phyloP scores from a whole-genome alignment of 2,888 invertebrate species.

The Chrysolina americana region DNA sequence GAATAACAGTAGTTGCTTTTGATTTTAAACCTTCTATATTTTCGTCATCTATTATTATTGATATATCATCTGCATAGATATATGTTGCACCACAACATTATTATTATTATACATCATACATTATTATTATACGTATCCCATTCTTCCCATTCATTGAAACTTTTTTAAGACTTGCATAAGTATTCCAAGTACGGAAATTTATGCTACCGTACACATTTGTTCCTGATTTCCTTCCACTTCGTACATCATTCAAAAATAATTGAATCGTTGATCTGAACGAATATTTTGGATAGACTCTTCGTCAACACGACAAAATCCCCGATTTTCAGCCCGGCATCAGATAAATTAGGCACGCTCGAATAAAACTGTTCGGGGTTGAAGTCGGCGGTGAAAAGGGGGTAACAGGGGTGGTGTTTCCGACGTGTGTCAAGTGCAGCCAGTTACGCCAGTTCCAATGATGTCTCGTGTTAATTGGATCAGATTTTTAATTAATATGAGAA shows the following conservation, averaged over 20 bases:
- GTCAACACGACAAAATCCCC: conserved; percentile 33
- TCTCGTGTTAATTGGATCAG: conserved; percentile 69
- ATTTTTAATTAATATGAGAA: conserved; percentile 71
- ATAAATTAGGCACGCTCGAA: conserved; percentile 57
- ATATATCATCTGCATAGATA: too few species aligned
- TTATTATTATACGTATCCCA: too few species aligned
- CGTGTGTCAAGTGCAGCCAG: conserved; percentile 70
- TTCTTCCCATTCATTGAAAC: too few species aligned
- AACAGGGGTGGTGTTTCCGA: conserved; percentile 63
- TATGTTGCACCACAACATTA: too few species aligned
- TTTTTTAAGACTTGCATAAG: too few species aligned
- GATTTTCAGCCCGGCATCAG: conserved; percentile 48
- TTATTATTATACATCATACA: too few species aligned
- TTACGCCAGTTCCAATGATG: conserved; percentile 65
- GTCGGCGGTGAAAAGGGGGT: conserved; percentile 49
- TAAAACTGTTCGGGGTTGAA: conserved; percentile 45
- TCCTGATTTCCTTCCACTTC: neutral
- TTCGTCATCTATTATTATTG: too few species aligned
- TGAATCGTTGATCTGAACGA: conserved; percentile 10
- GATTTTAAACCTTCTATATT: too few species aligned
- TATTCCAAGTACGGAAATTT: too few species aligned
- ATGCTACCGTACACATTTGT: too few species aligned
- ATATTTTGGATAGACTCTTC: conserved; percentile 33
- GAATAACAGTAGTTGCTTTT: too few species aligned
- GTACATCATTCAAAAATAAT: neutral